Base-by-base conservation (phyloP, 2,888 invertebrate species). In the Clusia tigrina region DNA sequence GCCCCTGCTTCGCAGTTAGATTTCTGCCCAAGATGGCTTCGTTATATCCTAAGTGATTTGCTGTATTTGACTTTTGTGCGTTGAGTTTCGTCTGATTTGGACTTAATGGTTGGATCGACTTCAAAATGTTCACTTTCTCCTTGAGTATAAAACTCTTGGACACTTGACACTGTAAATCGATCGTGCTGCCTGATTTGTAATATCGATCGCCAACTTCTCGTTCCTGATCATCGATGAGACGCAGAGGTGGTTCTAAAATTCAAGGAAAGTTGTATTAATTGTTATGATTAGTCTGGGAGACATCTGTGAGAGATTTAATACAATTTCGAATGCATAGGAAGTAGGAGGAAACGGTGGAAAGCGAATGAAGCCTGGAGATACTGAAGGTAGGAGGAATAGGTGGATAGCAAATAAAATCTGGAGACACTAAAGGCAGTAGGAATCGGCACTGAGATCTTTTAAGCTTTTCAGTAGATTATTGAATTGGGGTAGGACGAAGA, bases 181-280 rank as follows among this genome's bases (percentile, higher is more conserved):
- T 90, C 61, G 89, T 87, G 80, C 90, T 91, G 71, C 91, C 91
- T 26, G 89, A 88, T 84, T 91, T 90, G 82, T 90, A 90, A 81
- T 90, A 90, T 73, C 89, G 87, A 81, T 90, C 90, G 73, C 87
- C 88, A 58, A 90, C 86, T 79, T 89, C 89, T 74, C 90, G 88
- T 59, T 88, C 89, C 73, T 89, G 88, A 73, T 91, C 90, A 73
- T 90, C 91, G 58, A 90, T 87, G 77, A 91, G 89, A 71, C 88
- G 87, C 68, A 91, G 85, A 65, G 91, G 88, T 55, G 91, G 91
- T 66, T 90, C 91, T 91, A 85, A n/a, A 73, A 70, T 64, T 55
- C n/a, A 42, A 42, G n/a, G 9, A 42, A 32, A 32, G 32, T 32
- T 32, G 32, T 32, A 5, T 32, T n/a, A n/a, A n/a, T n/a, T n/a